phyloP scores from a whole-genome alignment of 2,113 vertebrate species.

The Gymnorhina tibicen region DNA sequence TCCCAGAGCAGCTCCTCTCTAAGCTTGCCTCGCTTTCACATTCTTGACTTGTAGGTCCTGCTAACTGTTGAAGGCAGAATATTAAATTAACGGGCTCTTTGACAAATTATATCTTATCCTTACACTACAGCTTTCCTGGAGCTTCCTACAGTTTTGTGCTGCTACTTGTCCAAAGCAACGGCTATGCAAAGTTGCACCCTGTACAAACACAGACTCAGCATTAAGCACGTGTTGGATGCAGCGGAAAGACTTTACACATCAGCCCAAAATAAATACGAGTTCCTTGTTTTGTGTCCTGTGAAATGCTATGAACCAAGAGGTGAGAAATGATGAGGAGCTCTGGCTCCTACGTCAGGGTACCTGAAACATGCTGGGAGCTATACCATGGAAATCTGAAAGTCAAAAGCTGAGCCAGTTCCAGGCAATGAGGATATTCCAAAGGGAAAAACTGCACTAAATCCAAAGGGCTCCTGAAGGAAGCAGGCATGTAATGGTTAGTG shows the following conservation, averaged over 20 bases:
- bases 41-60: neutral
- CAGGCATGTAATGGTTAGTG: neutral
- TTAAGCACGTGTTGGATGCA: neutral
- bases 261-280: neutral
- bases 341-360: neutral
- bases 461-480: neutral
- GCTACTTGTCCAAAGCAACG: neutral
- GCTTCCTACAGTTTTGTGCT: neutral
- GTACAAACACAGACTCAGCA: neutral
- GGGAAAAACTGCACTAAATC: neutral
- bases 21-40: neutral
- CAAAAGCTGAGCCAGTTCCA: neutral
- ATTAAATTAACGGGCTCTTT: neutral
- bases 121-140: neutral
- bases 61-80: neutral
- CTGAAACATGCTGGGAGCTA: neutral
- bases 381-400: neutral
- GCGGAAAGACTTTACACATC: neutral
- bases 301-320: neutral
- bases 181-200: neutral
- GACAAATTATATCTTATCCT: neutral
- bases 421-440: neutral
- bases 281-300: neutral
- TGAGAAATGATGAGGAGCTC: neutral
- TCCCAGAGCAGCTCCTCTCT: neutral